Base-by-base conservation (phyloP, 1,140 invertebrate species). In the Drosophila leontia region DNA sequence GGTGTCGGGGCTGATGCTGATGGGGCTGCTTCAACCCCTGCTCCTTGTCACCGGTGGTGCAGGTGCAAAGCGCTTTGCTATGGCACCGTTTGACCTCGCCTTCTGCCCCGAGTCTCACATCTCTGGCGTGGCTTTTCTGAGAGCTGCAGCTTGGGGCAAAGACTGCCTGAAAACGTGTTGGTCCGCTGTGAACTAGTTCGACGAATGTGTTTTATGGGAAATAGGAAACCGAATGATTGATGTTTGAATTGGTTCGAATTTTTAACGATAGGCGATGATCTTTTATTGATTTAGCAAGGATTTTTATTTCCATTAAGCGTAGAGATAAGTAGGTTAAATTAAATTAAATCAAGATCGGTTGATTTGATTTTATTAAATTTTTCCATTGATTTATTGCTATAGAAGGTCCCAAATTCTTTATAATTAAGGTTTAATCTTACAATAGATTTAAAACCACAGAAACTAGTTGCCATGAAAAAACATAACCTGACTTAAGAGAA, bases 41-140 rank as follows among this genome's bases (percentile, higher is more conserved):
- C 39, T 50, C 23, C 34, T 56, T 56, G 48, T 39, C 57, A 23
- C 19, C 35, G 60, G 8, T 37, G 53, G 35, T 72, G 69, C 69
- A 72, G 70, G 70, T 74, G 70, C 53, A 74, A 74, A 74, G 70
- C 70, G 70, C 56, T 74, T 74, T 72, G 53, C 56, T 61, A 47
- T 47, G 63, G 41, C 70, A 74, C 69, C 70, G 68, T 74, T 72
- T 74, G 70, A 74, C 70, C 70, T 74, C 70, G 39, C 37, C 68
- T 32, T 37, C 67, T 50, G 51, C 42, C 60, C 44, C 2, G 53
- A 5, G 19, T 7, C 53, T 56, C 53, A 39, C 53, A 56, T 56
- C 53, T 15, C 37, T 50, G 51, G 42, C 42, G 51, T 13, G 42
- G 51, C 51, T 72, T 23, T 59, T 71, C 51, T 50, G n/a, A 11